Evolutionary conservation across 2,888 invertebrate species (phyloP).

Genomic region (Phaonia tiefii): DNA sequence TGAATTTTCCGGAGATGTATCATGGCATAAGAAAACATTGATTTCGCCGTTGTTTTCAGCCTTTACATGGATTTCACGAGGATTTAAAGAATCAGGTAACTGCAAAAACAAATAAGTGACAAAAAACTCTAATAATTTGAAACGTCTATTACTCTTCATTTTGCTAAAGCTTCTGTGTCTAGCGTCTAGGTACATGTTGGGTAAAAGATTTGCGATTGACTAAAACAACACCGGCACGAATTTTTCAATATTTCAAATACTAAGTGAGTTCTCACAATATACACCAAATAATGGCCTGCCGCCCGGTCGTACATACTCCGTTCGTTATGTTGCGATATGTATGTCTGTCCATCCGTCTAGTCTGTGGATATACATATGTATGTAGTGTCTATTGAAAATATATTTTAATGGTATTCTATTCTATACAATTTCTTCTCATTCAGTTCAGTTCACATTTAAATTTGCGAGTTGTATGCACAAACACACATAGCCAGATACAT

Average conservation of each 20-base stretch:
- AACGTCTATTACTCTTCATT: neutral
- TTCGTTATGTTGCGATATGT: no score
- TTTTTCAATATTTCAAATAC: constrained; percentile 5
- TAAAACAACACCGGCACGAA: constrained; percentile 10
- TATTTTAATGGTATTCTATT: constrained; percentile 35
- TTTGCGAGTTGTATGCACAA: constrained; percentile 33
- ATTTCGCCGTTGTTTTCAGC: constrained; percentile 94
- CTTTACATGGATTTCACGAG: constrained; percentile 92
- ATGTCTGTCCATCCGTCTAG: neutral
- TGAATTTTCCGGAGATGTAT: constrained; percentile 83
- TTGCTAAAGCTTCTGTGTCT: neutral
- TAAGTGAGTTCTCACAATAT: constrained; percentile 27
- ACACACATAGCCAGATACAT: neutral
- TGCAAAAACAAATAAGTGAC: constrained; percentile 73
- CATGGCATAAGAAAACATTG: constrained; percentile 97
- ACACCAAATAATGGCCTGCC: constrained; percentile 4
- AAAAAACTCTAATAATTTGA: constrained; percentile 20
- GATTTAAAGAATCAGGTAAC: constrained; percentile 85
- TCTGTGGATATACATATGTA: constrained; percentile 37
- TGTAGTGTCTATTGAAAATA: constrained; percentile 26
- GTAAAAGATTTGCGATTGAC: constrained; percentile 25
- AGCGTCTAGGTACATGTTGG: neutral
- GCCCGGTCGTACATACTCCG: neutral
- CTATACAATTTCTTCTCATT: constrained; percentile 23
- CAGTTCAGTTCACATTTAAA: constrained; percentile 31